phyloP scores from a whole-genome alignment of 2,888 invertebrate species.

The Callyntrura guangdongensis region DNA sequence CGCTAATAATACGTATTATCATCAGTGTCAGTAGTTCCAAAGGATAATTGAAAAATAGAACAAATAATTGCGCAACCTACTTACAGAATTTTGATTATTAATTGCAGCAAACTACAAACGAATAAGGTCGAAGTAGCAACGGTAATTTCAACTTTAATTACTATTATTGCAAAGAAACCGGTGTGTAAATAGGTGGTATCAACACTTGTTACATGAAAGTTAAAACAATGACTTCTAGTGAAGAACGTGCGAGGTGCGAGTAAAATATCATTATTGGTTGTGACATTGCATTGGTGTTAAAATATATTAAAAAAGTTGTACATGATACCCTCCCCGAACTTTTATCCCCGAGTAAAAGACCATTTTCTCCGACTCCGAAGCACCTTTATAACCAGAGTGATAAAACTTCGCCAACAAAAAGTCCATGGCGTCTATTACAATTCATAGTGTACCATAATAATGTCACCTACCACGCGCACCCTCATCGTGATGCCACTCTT shows the following conservation, averaged over 20 bases:
- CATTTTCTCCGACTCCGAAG: background rate
- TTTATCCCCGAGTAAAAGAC: background rate
- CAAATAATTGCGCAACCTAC: constrained; percentile 23
- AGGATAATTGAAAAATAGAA: constrained; percentile 34
- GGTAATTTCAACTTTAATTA: constrained; percentile 51
- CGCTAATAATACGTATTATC: background rate
- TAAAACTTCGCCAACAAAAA: background rate
- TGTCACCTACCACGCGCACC: too few species aligned
- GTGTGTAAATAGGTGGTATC: constrained; percentile 42
- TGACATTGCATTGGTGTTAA: background rate
- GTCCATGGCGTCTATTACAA: background rate
- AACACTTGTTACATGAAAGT: background rate
- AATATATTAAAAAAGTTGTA: too few species aligned
- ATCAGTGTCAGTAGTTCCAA: constrained; percentile 62
- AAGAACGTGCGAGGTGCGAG: constrained; percentile 53
- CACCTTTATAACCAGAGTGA: too few species aligned
- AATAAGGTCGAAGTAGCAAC: constrained; percentile 35
- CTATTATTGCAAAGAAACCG: constrained; percentile 51
- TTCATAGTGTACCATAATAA: background rate
- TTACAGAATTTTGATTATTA: background rate
- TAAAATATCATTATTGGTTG: constrained; percentile 19
- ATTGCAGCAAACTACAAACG: background rate
- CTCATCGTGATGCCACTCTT: too few species aligned
- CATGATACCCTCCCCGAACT: too few species aligned
- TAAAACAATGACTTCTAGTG: constrained; percentile 5